Base-by-base conservation (phyloP, 2,113 vertebrate species). In the Phrynosoma blainvillii region DNA sequence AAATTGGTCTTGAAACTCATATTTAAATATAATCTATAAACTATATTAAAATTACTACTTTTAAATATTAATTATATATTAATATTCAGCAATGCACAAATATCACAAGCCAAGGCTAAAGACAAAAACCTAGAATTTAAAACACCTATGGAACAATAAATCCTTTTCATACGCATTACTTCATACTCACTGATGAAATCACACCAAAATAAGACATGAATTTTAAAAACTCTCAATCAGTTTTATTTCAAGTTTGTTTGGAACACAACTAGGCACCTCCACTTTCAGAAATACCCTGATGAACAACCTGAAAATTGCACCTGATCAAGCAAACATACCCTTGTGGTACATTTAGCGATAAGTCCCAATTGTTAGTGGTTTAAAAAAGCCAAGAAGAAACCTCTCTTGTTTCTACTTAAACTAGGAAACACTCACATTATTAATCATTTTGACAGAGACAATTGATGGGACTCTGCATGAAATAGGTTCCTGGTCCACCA, bases 241-340 rank as follows among this genome's bases (percentile, higher is more conserved):
- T 85, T 91, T 89, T 90, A 71, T 82, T 91, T 89, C 85, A 90
- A 23, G 86, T 89, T 90, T 92, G 90, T 90, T 92, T 91, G 90
- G 91, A 89, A 86, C 90, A 88, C 68, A 1, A 79, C 85, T 91
- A 90, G 88, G 84, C 88, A 89, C 86, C 84, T 85, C 93, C 71
- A 82, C 73, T 94, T 82, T 65, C 89, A 0, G 87, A 94, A 91
- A 91, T 52, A 92, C 85, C 89, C 95, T 93, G 84, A 89, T 91
- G 89, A 89, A 90, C 81, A 92, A 88, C 88, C 92, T 95, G 93
- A 84, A 87, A 89, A 83, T 96, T 92, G 94, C 90, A 95, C 89
- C 93, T 95, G 91, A 94, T 93, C 42, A 27, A 20, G 52, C 10
- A 2, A 5, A 0, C 89, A 93, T 94, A 95, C 92, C 88, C 92